These are phyloP conservation scores for Chionomys nivalis DNA, from an alignment of 2,113 vertebrate genomes.

Conservation along the genomic window DNA sequence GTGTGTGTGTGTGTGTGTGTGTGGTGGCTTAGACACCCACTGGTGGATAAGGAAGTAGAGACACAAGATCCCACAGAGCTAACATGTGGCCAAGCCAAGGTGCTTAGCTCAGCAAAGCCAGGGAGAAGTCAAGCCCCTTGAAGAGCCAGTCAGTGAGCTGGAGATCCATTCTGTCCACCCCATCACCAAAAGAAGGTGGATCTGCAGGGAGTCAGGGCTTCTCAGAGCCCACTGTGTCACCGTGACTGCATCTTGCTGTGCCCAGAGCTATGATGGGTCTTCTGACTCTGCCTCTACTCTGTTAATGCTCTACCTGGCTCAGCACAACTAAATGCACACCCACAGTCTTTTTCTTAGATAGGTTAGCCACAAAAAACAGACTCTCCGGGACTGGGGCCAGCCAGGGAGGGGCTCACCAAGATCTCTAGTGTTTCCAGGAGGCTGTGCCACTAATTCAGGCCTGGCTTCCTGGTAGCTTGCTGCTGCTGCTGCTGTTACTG, in stretches of 20 bases:
- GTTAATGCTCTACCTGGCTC: background rate
- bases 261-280: background rate
- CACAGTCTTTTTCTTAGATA: background rate
- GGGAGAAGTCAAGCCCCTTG: rapidly evolving
- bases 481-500: background rate
- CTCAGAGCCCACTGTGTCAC: background rate
- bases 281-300: background rate
- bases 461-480: background rate
- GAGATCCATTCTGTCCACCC: too few species aligned
- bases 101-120: background rate
- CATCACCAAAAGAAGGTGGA: background rate
- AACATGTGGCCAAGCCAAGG: background rate
- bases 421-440: background rate
- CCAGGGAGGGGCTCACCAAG: background rate
- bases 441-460: rapidly evolving
- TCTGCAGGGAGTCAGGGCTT: background rate
- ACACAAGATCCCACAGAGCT: background rate
- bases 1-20: background rate
- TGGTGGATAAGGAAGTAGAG: background rate
- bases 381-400: background rate
- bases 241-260: background rate
- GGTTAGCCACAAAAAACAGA: too few species aligned
- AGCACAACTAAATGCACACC: background rate
- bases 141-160: background rate
- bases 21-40: background rate